These are phyloP conservation scores for Macropodus opercularis DNA, from an alignment of 2,797 vertebrate genomes.

Conservation along the genomic window DNA sequence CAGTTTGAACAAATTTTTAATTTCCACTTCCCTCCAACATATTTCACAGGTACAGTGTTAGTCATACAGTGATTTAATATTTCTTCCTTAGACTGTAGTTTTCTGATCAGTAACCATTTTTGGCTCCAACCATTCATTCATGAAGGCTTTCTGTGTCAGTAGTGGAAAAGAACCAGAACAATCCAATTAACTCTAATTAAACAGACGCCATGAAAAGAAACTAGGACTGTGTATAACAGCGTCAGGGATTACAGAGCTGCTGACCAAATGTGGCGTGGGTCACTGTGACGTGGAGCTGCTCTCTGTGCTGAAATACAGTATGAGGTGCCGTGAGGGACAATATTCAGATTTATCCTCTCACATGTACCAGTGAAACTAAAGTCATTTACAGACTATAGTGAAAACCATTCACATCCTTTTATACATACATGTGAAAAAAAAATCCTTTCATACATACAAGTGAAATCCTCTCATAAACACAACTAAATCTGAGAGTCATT, in stretches of 20 bases:
- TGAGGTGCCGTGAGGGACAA: too few relatives aligned
- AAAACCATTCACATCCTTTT: too few relatives aligned
- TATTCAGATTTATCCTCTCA: too few relatives aligned
- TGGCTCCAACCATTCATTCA: constrained; percentile 28
- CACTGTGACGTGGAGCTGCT: constrained; percentile 13
- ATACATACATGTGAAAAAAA: too few relatives aligned
- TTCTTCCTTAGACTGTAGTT: not conserved
- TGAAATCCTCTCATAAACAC: too few relatives aligned
- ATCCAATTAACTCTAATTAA: constrained; percentile 68
- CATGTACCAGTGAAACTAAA: too few relatives aligned
- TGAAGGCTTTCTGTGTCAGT: constrained; percentile 45
- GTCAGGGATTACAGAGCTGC: constrained; percentile 56
- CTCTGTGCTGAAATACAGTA: constrained; percentile 27
- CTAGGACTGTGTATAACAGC: constrained; percentile 33
- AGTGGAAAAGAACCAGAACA: constrained; percentile 41
- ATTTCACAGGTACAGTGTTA: not conserved
- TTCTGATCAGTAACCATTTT: not conserved
- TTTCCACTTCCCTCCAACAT: not conserved
- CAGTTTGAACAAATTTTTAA: too few relatives aligned
- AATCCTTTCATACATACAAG: too few relatives aligned
- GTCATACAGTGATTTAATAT: not conserved
- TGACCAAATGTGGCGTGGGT: constrained; percentile 28
- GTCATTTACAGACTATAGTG: too few relatives aligned
- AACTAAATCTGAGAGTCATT: too few relatives aligned
- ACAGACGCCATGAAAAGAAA: constrained; percentile 48